Evolutionary conservation across 1,140 invertebrate species (phyloP).

Genomic region (Bombyx mori): DNA sequence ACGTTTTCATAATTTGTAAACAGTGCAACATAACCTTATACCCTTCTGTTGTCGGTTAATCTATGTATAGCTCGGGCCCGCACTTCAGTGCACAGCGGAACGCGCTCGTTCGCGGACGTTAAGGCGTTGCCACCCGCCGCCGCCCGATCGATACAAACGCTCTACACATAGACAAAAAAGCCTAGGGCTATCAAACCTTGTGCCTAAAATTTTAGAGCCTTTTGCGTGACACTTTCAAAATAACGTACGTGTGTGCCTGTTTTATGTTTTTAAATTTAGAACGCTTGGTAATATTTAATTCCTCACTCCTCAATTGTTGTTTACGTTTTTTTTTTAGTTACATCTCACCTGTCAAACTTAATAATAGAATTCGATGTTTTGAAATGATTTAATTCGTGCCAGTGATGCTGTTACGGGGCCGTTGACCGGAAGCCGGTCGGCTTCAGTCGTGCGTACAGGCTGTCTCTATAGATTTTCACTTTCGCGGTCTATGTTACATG

Average conservation of each 20-base stretch:
- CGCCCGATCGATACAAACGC: constrained; percentile 30
- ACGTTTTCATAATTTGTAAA: no score
- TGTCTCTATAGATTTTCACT: no score
- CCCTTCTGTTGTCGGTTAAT: constrained; percentile 10
- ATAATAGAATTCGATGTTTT: no score
- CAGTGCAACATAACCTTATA: not conserved
- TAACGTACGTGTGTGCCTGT: constrained; percentile 33
- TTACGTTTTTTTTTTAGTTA: not conserved
- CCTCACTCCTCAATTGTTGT: no score
- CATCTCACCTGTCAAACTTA: no score
- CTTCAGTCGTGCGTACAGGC: no score
- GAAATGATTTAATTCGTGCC: no score
- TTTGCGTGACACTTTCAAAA: constrained; percentile 15
- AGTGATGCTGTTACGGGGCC: no score
- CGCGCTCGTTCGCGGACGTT: constrained; percentile 28
- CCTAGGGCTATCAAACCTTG: no score
- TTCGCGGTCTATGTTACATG: no score
- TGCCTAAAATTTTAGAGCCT: not conserved
- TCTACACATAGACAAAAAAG: not conserved
- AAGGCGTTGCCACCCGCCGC: not conserved
- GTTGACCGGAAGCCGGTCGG: no score
- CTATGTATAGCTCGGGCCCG: constrained; percentile 18
- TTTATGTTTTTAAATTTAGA: not conserved
- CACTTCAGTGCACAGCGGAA: constrained; percentile 34
- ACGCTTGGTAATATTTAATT: no score